Evolutionary conservation across 2,113 vertebrate species (phyloP), one percentile per base, ranked within the genome.

Genomic region (Bambusicola thoracicus): DNA sequence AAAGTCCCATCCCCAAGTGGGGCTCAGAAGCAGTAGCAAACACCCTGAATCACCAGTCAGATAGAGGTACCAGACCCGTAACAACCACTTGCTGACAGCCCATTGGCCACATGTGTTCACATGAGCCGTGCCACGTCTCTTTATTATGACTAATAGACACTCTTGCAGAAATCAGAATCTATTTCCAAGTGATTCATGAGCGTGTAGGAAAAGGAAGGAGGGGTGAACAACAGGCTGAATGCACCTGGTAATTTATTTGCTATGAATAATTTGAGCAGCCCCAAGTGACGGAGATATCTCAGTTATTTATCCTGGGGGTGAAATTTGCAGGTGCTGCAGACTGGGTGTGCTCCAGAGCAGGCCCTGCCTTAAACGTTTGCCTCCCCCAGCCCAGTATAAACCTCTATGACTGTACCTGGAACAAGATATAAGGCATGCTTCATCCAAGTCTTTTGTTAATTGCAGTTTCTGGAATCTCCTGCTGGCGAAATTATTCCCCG

Each of bases 211-310:
- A 89, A 88, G 44, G 44, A 21, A 58, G 5, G 11, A 2, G 13
- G 34, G 15, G 15, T 8, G 6, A 67, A 87, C 73, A 81, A 81
- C 86, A 92, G 86, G 10, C 84, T 95, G 93, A 96, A 94, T 83
- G 89, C 92, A 94, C 84, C 91, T 93, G 94, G 95, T 85, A 95
- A 91, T 94, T 94, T 93, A 93, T 96, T 90, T 87, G 94, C 85
- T 93, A 63, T 94, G 96, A 96, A 96, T 94, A 95, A 94, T 94
- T 87, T 74, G 84, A 92, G 67, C 75, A 67, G 85, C 63, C 81
- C 43, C 55, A 34, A 93, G 81, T 94, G 94, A 85, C 8, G 16
- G 85, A 94, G 89, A 85, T 94, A 89, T 49, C 76, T 97, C 36
- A 92, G 85, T 92, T 96, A 94, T 96, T 96, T 96, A 51, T 94